phyloP scores from a whole-genome alignment of 2,113 vertebrate species.

The Heteronetta atricapilla region DNA sequence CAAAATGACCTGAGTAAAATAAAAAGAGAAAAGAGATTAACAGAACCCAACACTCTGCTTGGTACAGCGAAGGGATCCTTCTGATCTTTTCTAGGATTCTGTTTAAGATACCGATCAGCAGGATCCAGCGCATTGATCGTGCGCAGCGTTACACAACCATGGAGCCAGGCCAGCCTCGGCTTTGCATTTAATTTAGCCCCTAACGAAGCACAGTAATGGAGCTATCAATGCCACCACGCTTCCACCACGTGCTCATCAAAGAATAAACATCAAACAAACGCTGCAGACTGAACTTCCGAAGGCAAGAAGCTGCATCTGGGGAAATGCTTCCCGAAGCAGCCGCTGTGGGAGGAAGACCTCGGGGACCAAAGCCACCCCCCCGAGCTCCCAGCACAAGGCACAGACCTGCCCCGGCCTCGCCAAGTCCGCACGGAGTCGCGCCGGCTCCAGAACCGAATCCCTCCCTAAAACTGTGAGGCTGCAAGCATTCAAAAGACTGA shows the following conservation, averaged over 20 bases:
- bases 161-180: background rate
- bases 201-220: accelerated
- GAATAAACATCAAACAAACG: background rate
- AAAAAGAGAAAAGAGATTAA: constrained; percentile 28
- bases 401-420: background rate
- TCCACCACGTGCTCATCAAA: accelerated
- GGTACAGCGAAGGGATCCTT: background rate
- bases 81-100: background rate
- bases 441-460: background rate
- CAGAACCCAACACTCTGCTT: background rate
- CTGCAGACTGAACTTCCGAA: background rate
- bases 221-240: background rate
- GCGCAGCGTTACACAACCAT: background rate
- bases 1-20: background rate
- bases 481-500: background rate
- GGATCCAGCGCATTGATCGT: background rate
- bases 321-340: background rate
- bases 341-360: background rate
- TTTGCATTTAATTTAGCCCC: background rate
- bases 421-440: background rate
- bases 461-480: background rate
- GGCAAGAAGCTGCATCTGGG: background rate
- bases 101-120: background rate
- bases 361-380: background rate
- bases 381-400: background rate